phyloP scores from a whole-genome alignment of 1,140 invertebrate genomes.

The Anthonomus grandis region DNA sequence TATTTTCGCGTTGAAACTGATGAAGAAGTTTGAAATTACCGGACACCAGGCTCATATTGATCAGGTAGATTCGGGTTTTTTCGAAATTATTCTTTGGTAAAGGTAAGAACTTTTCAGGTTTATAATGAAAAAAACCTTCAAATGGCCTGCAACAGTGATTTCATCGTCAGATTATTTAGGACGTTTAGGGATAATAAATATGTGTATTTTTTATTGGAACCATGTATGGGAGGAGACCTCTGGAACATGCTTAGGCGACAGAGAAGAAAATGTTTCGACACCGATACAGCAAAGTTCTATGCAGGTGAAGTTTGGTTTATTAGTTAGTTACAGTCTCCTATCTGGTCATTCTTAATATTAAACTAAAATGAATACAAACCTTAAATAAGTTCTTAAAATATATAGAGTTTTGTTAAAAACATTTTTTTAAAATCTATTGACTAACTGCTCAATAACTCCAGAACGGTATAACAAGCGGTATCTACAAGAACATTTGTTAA shows the following conservation, averaged over 20 bases:
- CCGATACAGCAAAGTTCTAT: constrained; percentile 82
- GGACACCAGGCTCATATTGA: constrained; percentile 88
- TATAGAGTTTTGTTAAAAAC: no score
- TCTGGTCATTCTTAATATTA: no score
- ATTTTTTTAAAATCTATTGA: no score
- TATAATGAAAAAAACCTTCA: constrained; percentile 91
- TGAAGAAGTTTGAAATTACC: constrained; percentile 91
- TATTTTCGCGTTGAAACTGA: constrained; percentile 84
- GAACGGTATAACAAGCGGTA: no score
- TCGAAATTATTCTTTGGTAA: constrained; percentile 52
- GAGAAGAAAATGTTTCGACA: constrained; percentile 74
- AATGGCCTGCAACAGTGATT: constrained; percentile 61
- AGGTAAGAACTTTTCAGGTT: constrained; percentile 66
- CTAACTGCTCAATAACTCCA: no score
- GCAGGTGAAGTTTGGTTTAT: no score
- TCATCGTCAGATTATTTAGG: constrained; percentile 72
- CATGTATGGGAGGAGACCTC: constrained; percentile 93
- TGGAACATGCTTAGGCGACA: constrained; percentile 89
- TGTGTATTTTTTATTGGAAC: constrained; percentile 96
- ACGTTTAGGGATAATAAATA: constrained; percentile 95
- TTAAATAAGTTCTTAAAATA: no score
- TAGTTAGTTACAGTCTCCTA: no score
- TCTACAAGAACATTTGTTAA: no score
- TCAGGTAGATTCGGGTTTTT: constrained; percentile 64
- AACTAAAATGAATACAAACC: no score